Evolutionary conservation across 2,797 vertebrate species (phyloP).

Genomic region (Hypotaenidia okinawae): DNA sequence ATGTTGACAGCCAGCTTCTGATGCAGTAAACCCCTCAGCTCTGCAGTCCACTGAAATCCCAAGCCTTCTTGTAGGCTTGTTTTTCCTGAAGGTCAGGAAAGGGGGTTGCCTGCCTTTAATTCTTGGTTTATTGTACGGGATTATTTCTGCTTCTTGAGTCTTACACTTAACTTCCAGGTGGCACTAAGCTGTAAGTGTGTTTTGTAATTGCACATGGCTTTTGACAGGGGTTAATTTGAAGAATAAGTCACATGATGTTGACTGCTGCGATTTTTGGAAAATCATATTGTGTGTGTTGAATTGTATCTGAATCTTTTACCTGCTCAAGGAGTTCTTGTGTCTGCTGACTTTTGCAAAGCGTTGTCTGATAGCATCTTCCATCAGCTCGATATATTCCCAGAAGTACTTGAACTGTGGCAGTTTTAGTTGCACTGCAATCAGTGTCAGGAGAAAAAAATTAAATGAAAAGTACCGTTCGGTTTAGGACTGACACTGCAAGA

Average conservation of each 20-base stretch:
- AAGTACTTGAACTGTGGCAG: not conserved
- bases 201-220: not conserved
- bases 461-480: not conserved
- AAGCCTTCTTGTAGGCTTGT: not conserved
- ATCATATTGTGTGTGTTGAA: not conserved
- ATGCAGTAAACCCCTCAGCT: not conserved
- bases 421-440: conserved; percentile 12
- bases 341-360: not conserved
- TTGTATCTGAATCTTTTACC: not conserved
- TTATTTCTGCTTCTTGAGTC: not conserved
- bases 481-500: not conserved
- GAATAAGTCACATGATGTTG: not conserved
- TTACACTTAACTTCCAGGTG: not conserved
- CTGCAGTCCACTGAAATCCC: not conserved
- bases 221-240: not conserved
- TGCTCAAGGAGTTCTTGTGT: not conserved
- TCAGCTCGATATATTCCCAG: not conserved
- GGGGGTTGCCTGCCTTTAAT: not conserved
- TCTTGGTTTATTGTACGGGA: not conserved
- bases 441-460: not conserved
- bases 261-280: not conserved
- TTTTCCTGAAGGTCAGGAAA: not conserved
- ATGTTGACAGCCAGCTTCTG: not conserved
- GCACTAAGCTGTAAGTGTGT: not conserved
- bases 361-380: conserved; percentile 17